Evolutionary conservation across 2,113 vertebrate genomes (phyloP).

Genomic region (Micromys minutus): DNA sequence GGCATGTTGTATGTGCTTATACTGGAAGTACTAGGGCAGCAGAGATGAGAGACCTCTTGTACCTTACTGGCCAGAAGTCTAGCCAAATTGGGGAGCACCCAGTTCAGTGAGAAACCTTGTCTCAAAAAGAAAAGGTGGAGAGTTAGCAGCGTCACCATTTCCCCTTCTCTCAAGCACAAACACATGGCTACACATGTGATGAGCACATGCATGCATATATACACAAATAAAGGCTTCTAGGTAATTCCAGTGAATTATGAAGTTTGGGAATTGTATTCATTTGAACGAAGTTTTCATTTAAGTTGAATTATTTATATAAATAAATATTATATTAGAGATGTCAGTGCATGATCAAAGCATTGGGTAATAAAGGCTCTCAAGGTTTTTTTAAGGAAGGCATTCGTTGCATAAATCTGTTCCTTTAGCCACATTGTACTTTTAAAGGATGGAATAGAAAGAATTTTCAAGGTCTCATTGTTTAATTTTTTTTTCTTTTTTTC

Average conservation of each 20-base stretch:
- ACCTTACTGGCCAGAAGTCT: background rate
- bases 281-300: conserved; percentile 10
- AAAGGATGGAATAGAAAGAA: conserved; percentile 15
- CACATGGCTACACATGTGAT: background rate
- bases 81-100: background rate
- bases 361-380: conserved; percentile 46
- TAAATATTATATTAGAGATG: background rate
- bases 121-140: background rate
- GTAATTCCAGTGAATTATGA: background rate
- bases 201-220: background rate
- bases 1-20: no score
- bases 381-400: conserved; percentile 1
- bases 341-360: background rate
- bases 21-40: background rate
- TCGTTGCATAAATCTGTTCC: conserved; percentile 24
- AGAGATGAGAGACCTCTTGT: background rate
- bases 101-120: background rate
- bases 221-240: background rate
- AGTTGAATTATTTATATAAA: background rate
- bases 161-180: no score
- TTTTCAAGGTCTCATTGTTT: background rate
- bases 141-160: background rate
- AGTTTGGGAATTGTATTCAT: conserved; percentile 25
- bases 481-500: conserved; percentile 49
- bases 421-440: conserved; percentile 36